Evolutionary conservation across 2,113 vertebrate species (phyloP).

Genomic region (Coregonus clupeaformis): DNA sequence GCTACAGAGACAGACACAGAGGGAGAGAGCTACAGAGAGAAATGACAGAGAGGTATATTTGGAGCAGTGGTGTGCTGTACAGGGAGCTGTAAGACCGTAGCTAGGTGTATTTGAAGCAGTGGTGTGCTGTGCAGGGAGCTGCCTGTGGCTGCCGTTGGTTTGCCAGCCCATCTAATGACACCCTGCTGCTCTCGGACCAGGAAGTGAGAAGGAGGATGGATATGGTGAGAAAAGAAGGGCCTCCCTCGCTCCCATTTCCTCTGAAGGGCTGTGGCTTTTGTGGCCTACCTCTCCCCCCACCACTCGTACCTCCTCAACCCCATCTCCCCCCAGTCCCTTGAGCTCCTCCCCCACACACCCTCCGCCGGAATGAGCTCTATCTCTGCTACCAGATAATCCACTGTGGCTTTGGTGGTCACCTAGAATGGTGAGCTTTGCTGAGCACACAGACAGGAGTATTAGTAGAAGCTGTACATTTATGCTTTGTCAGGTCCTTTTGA

Average conservation of each 20-base stretch:
- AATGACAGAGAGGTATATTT: background rate
- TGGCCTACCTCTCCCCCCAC: conserved; percentile 26
- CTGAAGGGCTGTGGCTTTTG: conserved; percentile 19
- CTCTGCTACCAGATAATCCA: conserved; percentile 42
- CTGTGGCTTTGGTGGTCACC: conserved; percentile 33
- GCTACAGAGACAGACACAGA: no score
- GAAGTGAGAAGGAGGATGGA: conserved; percentile 11
- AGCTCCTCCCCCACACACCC: background rate
- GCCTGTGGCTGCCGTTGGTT: conserved; percentile 1
- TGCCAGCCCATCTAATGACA: background rate
- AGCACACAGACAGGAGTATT: conserved; percentile 36
- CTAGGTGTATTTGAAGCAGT: background rate
- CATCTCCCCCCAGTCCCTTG: conserved; percentile 4
- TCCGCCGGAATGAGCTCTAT: conserved; percentile 38
- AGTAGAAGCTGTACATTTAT: conserved; percentile 32
- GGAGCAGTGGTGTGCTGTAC: background rate
- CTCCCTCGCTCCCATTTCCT: conserved; percentile 8
- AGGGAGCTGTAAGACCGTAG: background rate
- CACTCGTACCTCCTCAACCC: conserved; percentile 20
- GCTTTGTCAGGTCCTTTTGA: conserved; percentile 25
- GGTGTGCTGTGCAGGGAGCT: background rate
- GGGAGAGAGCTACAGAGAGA: no score
- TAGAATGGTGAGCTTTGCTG: conserved; percentile 28
- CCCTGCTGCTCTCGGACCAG: background rate
- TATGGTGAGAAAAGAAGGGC: conserved; percentile 1